These are phyloP conservation scores for Mythimna vitellina DNA, from an alignment of 2,888 invertebrate genomes.

Conservation along the genomic window DNA sequence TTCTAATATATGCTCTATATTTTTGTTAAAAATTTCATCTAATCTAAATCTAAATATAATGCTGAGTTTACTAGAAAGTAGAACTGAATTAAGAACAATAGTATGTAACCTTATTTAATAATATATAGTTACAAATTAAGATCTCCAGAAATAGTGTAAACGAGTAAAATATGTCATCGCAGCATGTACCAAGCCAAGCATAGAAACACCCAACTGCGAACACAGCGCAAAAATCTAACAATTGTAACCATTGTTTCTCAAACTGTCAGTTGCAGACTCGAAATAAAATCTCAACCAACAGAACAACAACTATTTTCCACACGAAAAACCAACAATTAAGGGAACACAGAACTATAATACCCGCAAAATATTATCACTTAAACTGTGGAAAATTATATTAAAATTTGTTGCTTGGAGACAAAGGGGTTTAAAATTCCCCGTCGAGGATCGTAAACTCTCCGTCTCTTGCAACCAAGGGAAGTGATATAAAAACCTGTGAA, in stretches of 20 bases:
- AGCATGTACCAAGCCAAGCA: constrained; percentile 11
- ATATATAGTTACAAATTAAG: background rate
- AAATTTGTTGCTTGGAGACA: constrained; percentile 61
- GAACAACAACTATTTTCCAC: constrained; percentile 32
- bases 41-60: background rate
- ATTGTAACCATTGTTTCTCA: constrained; percentile 9
- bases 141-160: background rate
- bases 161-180: constrained; percentile 9
- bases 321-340: constrained; percentile 45
- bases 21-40: background rate
- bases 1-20: too few species aligned
- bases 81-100: too few species aligned
- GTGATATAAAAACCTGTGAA: constrained; percentile 65
- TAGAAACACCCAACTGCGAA: background rate
- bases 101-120: too few species aligned
- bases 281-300: constrained; percentile 45
- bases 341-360: constrained; percentile 36
- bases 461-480: constrained; percentile 59
- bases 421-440: constrained; percentile 55
- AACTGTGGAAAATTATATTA: constrained; percentile 60
- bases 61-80: too few species aligned
- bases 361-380: constrained; percentile 62
- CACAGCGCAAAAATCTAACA: constrained; percentile 22
- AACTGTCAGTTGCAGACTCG: constrained; percentile 39
- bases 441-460: constrained; percentile 51